Base-by-base conservation (phyloP, 2,797 vertebrate genomes). In the Chrosomus eos region DNA sequence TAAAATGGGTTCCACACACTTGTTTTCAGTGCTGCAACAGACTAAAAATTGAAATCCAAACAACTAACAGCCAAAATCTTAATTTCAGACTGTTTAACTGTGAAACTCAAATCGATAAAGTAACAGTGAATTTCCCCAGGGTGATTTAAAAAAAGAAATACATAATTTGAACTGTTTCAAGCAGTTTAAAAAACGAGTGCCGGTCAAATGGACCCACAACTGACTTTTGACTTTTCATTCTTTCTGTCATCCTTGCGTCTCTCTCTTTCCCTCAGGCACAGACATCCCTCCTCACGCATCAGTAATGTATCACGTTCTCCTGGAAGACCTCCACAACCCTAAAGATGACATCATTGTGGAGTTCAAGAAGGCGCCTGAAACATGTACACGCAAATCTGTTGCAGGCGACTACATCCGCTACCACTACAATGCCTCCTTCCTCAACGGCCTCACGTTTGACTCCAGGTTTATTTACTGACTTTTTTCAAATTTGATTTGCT, bases 401-500 rank as follows among this genome's bases (percentile, higher is more conserved):
- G 91, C 91, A 0, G 98, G 98, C n/a, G 98, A 99, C 91, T 99
- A 97, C 73, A 91, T 99, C 21, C 96, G 98, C 1, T 99, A 99
- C 92, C 98, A 99, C 92, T 99, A 99, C 92, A 99, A 99, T 0
- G 98, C 97, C 0, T 96, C 95, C 0, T 94, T 98, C 85, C 95
- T 98, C 93, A 97, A 98, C 0, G 97, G 98, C 85, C 92, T 91
- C 0, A 92, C 95, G 85, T 99, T 99, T 2, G 98, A 99, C 92
- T 97, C 96, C 93, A 99, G 97, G 98, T 99, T 45, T 0, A 85
- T 36, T 23, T 58, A 10, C 1, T 58, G 2, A 36, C 18, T 5
- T 19, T 51, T 33, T 14, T 14, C 48, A 6, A 6, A 18, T 7
- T 23, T 33, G 5, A 11, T 62, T 62, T 80, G 40, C 7, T 48